phyloP scores from a whole-genome alignment of 2,113 vertebrate species.

The Ptilonorhynchus violaceus region DNA sequence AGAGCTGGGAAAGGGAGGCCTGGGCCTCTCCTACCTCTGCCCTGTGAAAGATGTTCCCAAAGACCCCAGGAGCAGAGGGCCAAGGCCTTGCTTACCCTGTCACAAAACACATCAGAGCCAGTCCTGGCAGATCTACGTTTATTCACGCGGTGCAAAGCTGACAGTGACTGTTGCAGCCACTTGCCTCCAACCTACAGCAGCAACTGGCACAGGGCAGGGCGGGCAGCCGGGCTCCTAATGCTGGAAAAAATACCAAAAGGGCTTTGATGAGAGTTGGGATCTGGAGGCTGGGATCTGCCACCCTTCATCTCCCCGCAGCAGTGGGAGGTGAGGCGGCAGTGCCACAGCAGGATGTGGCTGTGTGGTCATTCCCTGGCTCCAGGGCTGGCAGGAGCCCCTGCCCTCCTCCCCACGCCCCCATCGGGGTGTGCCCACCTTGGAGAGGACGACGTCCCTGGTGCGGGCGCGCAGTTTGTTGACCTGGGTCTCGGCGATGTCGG shows the following conservation, averaged over 20 bases:
- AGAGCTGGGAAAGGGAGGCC: neutral
- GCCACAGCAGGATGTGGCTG: accelerated
- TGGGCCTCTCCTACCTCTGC: neutral
- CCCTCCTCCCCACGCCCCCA: accelerated
- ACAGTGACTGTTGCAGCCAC: slow-evolving; percentile 48
- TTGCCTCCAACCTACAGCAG: neutral
- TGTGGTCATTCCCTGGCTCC: neutral
- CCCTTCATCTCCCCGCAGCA: neutral
- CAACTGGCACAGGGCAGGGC: neutral
- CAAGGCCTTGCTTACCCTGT: neutral
- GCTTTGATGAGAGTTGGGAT: neutral
- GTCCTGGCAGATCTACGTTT: neutral
- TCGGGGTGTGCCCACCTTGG: slow-evolving; percentile 67
- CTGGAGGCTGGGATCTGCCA: neutral
- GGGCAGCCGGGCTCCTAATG: neutral
- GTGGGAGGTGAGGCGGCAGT: accelerated
- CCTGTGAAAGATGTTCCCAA: neutral
- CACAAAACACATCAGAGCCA: neutral
- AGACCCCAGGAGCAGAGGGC: too few species aligned
- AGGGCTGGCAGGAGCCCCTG: neutral
- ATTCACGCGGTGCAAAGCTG: neutral
- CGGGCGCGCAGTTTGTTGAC: slow-evolving; percentile 87
- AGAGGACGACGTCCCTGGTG: slow-evolving; percentile 65
- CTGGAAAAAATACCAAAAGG: neutral
- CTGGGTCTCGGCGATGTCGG: slow-evolving; percentile 84